Base-by-base conservation (phyloP, 2,888 invertebrate genomes). In the Biston stratarius region DNA sequence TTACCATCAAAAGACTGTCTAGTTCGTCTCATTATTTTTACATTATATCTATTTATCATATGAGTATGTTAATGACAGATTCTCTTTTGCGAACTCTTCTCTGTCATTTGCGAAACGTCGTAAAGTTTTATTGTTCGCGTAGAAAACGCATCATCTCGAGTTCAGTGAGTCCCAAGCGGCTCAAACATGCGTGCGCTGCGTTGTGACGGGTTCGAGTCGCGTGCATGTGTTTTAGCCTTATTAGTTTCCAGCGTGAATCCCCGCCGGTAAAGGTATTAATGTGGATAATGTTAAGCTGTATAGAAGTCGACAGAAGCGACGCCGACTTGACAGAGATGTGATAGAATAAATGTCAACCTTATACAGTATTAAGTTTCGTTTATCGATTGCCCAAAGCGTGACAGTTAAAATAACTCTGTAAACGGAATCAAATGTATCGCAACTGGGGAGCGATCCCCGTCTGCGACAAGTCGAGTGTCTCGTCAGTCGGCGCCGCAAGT, bases 111-210 rank as follows among this genome's bases (percentile, higher is more conserved):
- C 6, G 38, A 6, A 9, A 38, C 0, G 0, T 38, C 38, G 9
- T 38, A 6, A 38, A 9, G 9, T 6, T 9, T 38, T 38, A 0
- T 38, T 38, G 36, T 36, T 36, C 36, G 36, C 7, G 5, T 36
- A 36, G 36, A 36, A 36, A 36, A 7, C 38, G 6, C 6, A 6
- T 38, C 38, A 9, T 9, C 0, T 9, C 6, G 38, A 38, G 38
- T 38, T 24, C 3, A 24, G 24, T 3, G 24, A 24, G 24, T 24
- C 24, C 3, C 24, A 1, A 24, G 24, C 24, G 24, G 24, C 24
- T 24, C 24, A 24, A 24, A 24, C 3, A 1, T 67, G 67, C 71
- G 68, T 73, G 69, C 73, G 64, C 52, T 34, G 47, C 38, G 53
- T 47, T 40, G 47, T 45, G 42, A 5, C 64, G 52, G 49, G 53